These are phyloP conservation scores for Anguilla marmorata DNA, from an alignment of 2,797 vertebrate species.

Conservation along the genomic window DNA sequence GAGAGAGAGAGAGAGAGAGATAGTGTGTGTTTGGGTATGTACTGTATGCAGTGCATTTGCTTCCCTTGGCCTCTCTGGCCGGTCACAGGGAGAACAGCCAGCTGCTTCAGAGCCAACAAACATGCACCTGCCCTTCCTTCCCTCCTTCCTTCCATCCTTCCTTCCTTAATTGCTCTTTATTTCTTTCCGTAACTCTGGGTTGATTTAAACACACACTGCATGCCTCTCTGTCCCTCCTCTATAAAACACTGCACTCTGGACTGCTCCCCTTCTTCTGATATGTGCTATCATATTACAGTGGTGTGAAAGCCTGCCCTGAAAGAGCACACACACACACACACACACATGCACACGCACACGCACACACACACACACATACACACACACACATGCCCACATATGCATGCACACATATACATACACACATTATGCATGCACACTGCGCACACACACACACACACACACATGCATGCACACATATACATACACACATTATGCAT, in stretches of 20 bases:
- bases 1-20: no score
- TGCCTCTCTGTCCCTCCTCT: background rate
- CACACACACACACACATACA: background rate
- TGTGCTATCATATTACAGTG: background rate
- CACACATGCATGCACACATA: no score
- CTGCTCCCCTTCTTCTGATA: background rate
- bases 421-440: no score
- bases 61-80: background rate
- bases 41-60: background rate
- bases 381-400: background rate
- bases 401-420: background rate
- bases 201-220: no score
- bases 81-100: background rate
- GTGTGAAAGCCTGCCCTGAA: background rate
- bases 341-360: background rate
- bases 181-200: background rate
- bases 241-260: background rate
- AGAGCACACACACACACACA: slow-evolving; percentile 10
- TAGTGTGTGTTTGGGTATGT: background rate
- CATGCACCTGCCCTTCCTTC: background rate
- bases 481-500: no score
- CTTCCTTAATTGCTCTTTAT: background rate
- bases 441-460: no score
- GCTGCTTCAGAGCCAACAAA: background rate
- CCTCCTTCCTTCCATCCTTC: background rate